Base-by-base conservation (phyloP, 2,888 invertebrate species). In the Gastracanthus pulcherrimus region DNA sequence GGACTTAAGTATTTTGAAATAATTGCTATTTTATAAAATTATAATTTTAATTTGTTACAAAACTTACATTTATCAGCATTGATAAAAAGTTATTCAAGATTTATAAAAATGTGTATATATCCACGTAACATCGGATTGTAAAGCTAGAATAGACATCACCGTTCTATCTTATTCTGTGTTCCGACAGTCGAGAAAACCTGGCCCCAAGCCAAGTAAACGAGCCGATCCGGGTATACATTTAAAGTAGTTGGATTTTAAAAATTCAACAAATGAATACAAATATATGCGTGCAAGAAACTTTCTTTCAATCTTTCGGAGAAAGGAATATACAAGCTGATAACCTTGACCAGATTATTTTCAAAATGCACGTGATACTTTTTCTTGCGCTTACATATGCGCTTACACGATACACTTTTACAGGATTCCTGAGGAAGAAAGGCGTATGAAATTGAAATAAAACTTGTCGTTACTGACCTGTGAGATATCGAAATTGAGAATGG, bases 401-500 rank as follows among this genome's bases (percentile, higher is more conserved):
- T 45, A 3, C 7, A 5, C 41, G 41, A 38, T 38, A 5, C 13
- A 41, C 13, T 13, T 41, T 41, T 41, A 41, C 16, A 41, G 41
- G 0, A 13, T 41, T 13, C 16, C 16, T 41, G 11, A n/a, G n/a
- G n/a, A 45, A 45, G n/a, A 45, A n/a, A 4, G n/a, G 6, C 48
- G 19, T 6, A 48, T 48, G 19, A 48, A 19, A 19, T 48, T 6
- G 4, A 19, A 48, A 1, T 55, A 5, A 55, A 55, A 55, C 45
- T 45, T 3, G n/a, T 55, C n/a, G 11, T 23, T 9, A 55, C 55
- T 26, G 87, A 88, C 93, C 93, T 3, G 7, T 13, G 70, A 62
- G 19, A 95, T 94, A 79, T 95, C 91, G 72, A 94, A 93, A 26
- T 93, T 91, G 0, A 95, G 91, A 0, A 95, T 94, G 48, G 92